Base-by-base conservation (phyloP, 1,140 invertebrate genomes). In the Aphidius ervi region DNA sequence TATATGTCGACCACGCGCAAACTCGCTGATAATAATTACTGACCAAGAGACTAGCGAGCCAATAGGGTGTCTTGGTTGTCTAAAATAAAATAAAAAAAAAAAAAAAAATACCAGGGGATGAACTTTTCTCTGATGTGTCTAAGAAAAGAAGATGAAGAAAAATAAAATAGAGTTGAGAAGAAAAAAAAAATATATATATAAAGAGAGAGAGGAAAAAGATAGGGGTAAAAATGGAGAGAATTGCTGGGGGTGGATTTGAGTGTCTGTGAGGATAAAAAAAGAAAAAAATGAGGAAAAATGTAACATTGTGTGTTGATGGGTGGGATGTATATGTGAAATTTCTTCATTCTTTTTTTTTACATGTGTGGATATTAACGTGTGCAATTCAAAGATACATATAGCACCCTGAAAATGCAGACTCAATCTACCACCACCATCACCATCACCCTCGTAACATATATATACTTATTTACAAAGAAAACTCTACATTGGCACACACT, bases 1-100 rank as follows among this genome's bases (percentile, higher is more conserved):
- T 43, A 41, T 16, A 48, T n/a, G 40, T 23, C 31, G 10, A 39
- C 20, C 43, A 46, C 65, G 73, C 73, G 73, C 73, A 74, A 74
- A 66, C 72, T 69, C 72, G 64, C 63, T 72, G 72, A 73, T 74
- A 67, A 73, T 74, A 73, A 74, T 73, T 74, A 73, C 71, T 72
- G 71, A 73, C 73, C 71, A 68, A 70, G 63, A 52, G 66, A 59
- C 60, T 53, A 37, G 56, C 56, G 56, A 59, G 64, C 58, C 58
- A 56, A 64, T 66, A 54, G n/a, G 56, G 10, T 58, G 37, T 65
- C 54, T 50, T 61, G 62, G 0, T 16, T 41, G 62, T 56, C 16
- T 16, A 16, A 16, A 16, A 16, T 16, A 53, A 41, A 41, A 53
- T 43, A 45, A 52, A 16, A 46, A 20, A 20, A 37, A 31, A 37